A percentile compares a stretch with the other conserved stretches of the same genome.
phyloP scores from a whole-genome alignment of 2,113 vertebrate genomes.

The Crotalus viridis region DNA sequence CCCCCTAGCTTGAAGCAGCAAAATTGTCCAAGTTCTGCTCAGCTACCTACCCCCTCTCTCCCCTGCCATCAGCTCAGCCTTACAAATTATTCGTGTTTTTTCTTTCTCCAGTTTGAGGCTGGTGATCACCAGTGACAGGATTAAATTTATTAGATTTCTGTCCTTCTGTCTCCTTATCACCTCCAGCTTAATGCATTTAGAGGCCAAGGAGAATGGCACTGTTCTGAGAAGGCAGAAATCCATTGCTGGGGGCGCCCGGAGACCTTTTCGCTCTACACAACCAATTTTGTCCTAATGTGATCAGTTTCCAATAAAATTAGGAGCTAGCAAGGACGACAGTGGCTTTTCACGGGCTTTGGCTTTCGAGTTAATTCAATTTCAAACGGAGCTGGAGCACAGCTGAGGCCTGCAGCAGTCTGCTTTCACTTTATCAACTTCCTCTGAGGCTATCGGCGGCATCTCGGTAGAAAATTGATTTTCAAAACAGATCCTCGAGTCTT shows the following conservation, averaged over 20 bases:
- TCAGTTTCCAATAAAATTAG: slow-evolving; percentile 57
- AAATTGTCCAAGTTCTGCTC: not conserved
- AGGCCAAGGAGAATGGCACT: slow-evolving; percentile 17
- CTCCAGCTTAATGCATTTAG: slow-evolving; percentile 37
- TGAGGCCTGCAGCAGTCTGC: not conserved
- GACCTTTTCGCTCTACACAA: slow-evolving; percentile 57
- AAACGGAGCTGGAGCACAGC: not conserved
- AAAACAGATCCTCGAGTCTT: not conserved
- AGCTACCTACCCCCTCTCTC: not conserved
- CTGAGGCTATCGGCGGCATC: not conserved
- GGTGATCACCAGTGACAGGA: slow-evolving; percentile 51
- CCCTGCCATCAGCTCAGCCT: not conserved
- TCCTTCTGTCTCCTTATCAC: slow-evolving; percentile 38
- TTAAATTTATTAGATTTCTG: slow-evolving; percentile 46
- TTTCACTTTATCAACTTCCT: not conserved
- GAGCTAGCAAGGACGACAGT: slow-evolving; percentile 57
- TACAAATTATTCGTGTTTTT: not conserved
- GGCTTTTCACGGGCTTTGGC: not conserved
- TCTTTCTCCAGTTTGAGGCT: rapidly evolving
- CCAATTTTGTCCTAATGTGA: slow-evolving; percentile 39
- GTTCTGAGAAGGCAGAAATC: slow-evolving; percentile 24
- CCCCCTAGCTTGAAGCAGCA: not conserved
- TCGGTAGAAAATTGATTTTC: not conserved
- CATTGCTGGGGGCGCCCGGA: slow-evolving; percentile 52
- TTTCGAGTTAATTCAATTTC: slow-evolving; percentile 27